Evolutionary conservation across 2,888 invertebrate genomes (phyloP).

Genomic region (Pollenia amentaria): DNA sequence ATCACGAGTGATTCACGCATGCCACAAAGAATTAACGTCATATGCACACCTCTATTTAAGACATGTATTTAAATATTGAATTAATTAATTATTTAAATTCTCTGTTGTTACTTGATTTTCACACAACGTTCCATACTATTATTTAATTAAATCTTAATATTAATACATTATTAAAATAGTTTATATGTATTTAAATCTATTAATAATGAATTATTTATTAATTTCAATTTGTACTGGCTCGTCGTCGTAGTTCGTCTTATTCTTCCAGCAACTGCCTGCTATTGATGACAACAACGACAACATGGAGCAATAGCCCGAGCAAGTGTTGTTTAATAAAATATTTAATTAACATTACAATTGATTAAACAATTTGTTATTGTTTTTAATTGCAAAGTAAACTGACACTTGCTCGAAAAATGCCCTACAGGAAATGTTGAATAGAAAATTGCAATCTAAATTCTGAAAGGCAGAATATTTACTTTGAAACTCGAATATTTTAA

Average conservation of each 20-base stretch:
- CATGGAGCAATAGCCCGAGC: slow-evolving; percentile 46
- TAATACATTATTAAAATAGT: slow-evolving; percentile 44
- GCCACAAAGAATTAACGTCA: too few relatives aligned
- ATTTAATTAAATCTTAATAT: slow-evolving; percentile 65
- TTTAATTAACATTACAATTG: slow-evolving; percentile 63
- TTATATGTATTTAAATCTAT: slow-evolving; percentile 38
- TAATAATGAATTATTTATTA: slow-evolving; percentile 63
- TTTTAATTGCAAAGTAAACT: slow-evolving; percentile 62
- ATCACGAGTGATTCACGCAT: too few relatives aligned
- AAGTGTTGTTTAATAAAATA: slow-evolving; percentile 70
- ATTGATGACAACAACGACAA: slow-evolving; percentile 8
- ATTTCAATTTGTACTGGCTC: slow-evolving; percentile 47
- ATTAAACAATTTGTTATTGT: slow-evolving; percentile 63
- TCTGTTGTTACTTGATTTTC: slow-evolving; percentile 13
- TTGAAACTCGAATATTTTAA: too few relatives aligned
- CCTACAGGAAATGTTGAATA: slow-evolving; percentile 14
- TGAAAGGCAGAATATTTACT: too few relatives aligned
- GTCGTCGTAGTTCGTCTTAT: slow-evolving; percentile 21
- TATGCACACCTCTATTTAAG: not conserved
- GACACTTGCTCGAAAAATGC: slow-evolving; percentile 39
- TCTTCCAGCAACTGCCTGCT: not conserved
- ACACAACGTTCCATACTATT: slow-evolving; percentile 24
- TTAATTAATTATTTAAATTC: slow-evolving; percentile 1
- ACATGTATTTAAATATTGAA: slow-evolving; percentile 21
- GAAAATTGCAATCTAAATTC: not conserved